Percentiles rank a stretch among this genome's conserved stretches.
Conservation (phyloP, 2,888 invertebrate genomes). For the Perithous albicinctus region DNA sequence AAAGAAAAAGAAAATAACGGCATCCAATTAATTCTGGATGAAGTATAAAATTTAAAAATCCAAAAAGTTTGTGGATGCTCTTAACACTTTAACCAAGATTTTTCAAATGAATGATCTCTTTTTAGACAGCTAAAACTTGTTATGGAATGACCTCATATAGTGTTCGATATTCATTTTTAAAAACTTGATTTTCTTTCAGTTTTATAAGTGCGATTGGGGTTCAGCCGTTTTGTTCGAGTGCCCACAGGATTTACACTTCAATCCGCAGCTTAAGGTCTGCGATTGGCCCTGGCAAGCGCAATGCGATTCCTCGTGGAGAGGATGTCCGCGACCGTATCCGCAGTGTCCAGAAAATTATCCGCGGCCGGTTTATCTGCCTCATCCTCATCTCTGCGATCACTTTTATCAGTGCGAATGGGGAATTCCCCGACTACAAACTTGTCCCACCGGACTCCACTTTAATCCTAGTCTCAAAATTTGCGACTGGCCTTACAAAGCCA, state of each 20-base stretch:
- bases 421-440: conserved; percentile 58
- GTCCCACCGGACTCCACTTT: conserved; percentile 67
- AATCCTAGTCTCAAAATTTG: conserved; percentile 62
- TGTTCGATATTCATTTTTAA: not conserved
- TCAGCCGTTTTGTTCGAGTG: conserved; percentile 67
- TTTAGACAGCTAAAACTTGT: too few relatives aligned
- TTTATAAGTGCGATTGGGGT: conserved; percentile 71
- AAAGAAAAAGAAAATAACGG: too few relatives aligned
- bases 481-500: conserved; percentile 69
- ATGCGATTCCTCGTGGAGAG: conserved; percentile 66
- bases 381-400: conserved; percentile 66
- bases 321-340: conserved; percentile 65
- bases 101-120: too few relatives aligned
- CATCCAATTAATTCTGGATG: too few relatives aligned
- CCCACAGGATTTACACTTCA: conserved; percentile 71
- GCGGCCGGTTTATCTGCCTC: conserved; percentile 63
- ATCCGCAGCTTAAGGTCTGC: conserved; percentile 68
- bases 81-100: too few relatives aligned
- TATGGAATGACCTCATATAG: too few relatives aligned
- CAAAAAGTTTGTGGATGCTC: too few relatives aligned
- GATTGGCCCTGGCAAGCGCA: conserved; percentile 71
- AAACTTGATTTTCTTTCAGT: conserved; percentile 44
- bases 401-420: conserved; percentile 71
- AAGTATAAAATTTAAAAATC: too few relatives aligned
- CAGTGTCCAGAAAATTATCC: conserved; percentile 62